phyloP scores from a whole-genome alignment of 2,888 invertebrate genomes.

The Brenthis hecate region DNA sequence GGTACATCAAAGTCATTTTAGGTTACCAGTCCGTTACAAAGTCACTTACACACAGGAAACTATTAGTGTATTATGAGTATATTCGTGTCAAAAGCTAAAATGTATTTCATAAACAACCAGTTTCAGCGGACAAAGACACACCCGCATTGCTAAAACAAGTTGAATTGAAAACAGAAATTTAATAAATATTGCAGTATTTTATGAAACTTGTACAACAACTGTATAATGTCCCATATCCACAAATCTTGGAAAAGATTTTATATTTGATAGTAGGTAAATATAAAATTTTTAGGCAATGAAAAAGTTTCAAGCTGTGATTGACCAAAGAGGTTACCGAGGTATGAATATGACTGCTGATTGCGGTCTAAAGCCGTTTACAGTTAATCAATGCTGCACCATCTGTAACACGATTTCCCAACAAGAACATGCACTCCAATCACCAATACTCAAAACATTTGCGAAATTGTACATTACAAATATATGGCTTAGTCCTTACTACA shows the following conservation, averaged over 20 bases:
- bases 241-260: constrained; percentile 30
- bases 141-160: constrained; percentile 16
- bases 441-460: constrained; percentile 11
- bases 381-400: constrained; percentile 69
- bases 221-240: constrained; percentile 13
- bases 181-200: background rate
- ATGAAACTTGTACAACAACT: constrained; percentile 23
- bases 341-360: constrained; percentile 63
- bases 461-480: constrained; percentile 25
- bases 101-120: constrained; percentile 7
- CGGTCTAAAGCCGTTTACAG: constrained; percentile 63
- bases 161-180: background rate
- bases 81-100: background rate
- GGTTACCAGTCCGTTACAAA: no score
- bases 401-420: constrained; percentile 58
- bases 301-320: constrained; percentile 41
- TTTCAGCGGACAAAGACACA: constrained; percentile 5
- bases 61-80: no score
- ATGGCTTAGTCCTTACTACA: constrained; percentile 16
- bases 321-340: constrained; percentile 42
- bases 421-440: constrained; percentile 16
- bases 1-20: no score
- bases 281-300: constrained; percentile 43
- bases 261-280: constrained; percentile 37
- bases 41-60: no score